A percentile compares a stretch with the other conserved stretches of the same genome.
phyloP scores from a whole-genome alignment of 2,888 invertebrate species.

The Crepidodera aurea region DNA sequence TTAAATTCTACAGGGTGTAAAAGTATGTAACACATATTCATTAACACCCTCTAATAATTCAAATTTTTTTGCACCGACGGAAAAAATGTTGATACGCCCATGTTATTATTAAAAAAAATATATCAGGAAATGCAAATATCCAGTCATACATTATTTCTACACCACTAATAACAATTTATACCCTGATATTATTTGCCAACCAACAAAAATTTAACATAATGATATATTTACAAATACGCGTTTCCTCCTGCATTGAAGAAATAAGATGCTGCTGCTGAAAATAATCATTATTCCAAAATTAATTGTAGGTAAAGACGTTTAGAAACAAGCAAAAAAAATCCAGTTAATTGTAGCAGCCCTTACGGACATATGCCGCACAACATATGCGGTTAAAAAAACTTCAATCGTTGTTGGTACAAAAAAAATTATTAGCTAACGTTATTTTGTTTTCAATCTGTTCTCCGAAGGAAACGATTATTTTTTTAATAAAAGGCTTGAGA shows the following conservation, averaged over 20 bases:
- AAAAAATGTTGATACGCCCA: too few relatives aligned
- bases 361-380: constrained; percentile 48
- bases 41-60: too few relatives aligned
- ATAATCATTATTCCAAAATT: constrained; percentile 39
- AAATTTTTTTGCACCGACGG: too few relatives aligned
- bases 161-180: constrained; percentile 20
- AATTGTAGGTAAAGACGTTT: constrained; percentile 41
- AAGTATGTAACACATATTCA: too few relatives aligned
- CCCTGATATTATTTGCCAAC: constrained; percentile 19
- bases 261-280: constrained; percentile 19
- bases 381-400: constrained; percentile 48
- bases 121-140: constrained; percentile 22
- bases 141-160: constrained; percentile 7
- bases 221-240: constrained; percentile 20
- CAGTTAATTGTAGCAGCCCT: constrained; percentile 43
- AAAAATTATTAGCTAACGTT: neutral
- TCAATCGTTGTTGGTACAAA: constrained; percentile 10
- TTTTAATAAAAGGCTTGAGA: constrained; percentile 17
- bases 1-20: too few relatives aligned
- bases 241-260: constrained; percentile 18
- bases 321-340: constrained; percentile 41
- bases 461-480: constrained; percentile 17
- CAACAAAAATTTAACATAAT: constrained; percentile 23
- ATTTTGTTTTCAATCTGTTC: constrained; percentile 12
- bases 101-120: too few relatives aligned